A percentile compares a stretch with the other conserved stretches of the same genome.
Conservation (phyloP, 2,888 invertebrate genomes). For the Platycnemis pennipes region DNA sequence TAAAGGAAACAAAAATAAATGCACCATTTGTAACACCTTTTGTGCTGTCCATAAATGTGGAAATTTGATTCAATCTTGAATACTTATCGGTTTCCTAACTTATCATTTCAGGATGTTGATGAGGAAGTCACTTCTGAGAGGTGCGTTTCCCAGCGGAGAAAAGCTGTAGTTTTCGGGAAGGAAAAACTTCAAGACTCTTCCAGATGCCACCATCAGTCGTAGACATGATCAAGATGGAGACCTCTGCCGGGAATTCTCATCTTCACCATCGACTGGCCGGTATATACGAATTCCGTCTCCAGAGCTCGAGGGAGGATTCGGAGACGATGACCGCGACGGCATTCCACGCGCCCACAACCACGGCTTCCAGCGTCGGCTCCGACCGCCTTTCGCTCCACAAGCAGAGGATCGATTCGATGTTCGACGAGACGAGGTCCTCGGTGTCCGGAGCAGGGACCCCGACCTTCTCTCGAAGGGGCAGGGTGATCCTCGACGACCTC, state of each 20-base stretch:
- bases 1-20: no score
- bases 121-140: neutral
- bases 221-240: constrained; percentile 47
- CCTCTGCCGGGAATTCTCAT: neutral
- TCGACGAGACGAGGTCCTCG: constrained; percentile 86
- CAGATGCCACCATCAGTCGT: constrained; percentile 56
- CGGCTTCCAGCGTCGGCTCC: constrained; percentile 70
- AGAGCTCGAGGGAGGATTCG: constrained; percentile 32
- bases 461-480: constrained; percentile 72
- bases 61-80: no score
- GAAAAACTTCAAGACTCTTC: neutral
- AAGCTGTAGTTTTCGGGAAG: neutral
- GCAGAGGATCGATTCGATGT: constrained; percentile 92
- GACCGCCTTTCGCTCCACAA: constrained; percentile 85
- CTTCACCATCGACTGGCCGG: constrained; percentile 52
- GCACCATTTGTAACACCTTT: no score
- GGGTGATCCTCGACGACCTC: constrained; percentile 76
- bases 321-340: constrained; percentile 22
- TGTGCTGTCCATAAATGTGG: no score
- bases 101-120: neutral
- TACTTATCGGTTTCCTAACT: neutral
- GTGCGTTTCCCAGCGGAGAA: neutral
- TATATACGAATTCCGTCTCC: constrained; percentile 54
- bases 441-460: constrained; percentile 76
- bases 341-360: constrained; percentile 25